Conservation (phyloP, 2,888 invertebrate genomes). For the Xestia sexstrigata region DNA sequence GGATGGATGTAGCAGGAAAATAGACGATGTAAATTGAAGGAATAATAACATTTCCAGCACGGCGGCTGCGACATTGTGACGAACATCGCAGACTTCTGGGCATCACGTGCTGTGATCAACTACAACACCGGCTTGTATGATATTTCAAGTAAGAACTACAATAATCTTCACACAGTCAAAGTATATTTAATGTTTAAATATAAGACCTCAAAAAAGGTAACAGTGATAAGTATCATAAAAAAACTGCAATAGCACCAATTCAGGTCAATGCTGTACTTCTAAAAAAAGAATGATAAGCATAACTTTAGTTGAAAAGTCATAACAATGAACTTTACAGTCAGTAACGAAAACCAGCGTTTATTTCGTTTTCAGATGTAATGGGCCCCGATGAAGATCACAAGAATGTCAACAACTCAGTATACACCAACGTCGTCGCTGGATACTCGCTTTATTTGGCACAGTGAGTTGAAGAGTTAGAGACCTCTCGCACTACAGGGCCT, state of each 20-base stretch:
- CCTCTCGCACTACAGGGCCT: not conserved
- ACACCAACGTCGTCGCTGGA: constrained; percentile 91
- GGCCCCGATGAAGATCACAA: constrained; percentile 92
- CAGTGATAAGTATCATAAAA: not conserved
- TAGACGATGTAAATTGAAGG: not conserved
- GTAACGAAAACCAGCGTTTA: not conserved
- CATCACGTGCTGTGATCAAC: constrained; percentile 89
- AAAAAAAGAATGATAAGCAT: not conserved
- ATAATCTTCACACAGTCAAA: not conserved
- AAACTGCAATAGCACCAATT: not conserved
- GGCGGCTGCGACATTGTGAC: constrained; percentile 90
- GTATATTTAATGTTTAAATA: not conserved
- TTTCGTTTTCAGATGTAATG: constrained; percentile 88
- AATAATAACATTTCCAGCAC: constrained; percentile 77
- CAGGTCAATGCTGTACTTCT: not conserved
- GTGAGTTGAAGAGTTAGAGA: constrained; percentile 75
- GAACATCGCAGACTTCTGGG: constrained; percentile 91
- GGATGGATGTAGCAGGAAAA: not conserved
- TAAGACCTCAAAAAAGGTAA: not conserved
- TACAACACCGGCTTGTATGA: constrained; percentile 86
- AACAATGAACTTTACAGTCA: not conserved
- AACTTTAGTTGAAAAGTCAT: not conserved
- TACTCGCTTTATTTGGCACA: constrained; percentile 90
- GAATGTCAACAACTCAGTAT: constrained; percentile 90
- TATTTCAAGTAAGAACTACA: constrained; percentile 83